Conservation (phyloP, 2,888 invertebrate species). For the Tipula helvola region DNA sequence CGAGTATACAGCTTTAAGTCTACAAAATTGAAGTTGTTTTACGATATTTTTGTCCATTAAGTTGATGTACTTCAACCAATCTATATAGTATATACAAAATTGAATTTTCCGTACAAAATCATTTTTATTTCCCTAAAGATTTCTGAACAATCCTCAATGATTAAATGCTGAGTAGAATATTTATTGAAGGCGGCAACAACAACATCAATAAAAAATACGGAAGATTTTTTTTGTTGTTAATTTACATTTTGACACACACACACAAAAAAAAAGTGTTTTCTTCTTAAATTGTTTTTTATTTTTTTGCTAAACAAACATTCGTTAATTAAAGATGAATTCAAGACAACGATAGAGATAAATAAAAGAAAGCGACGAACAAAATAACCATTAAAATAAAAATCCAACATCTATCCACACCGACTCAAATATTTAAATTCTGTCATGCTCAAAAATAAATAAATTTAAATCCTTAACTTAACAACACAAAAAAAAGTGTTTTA, state of each 20-base stretch:
- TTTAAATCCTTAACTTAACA: background rate
- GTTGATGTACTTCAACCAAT: background rate
- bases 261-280: background rate
- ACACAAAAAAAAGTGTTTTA: background rate
- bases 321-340: background rate
- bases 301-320: background rate
- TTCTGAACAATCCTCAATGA: background rate
- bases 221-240: background rate
- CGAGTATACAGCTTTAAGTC: background rate
- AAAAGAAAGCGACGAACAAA: background rate
- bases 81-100: background rate
- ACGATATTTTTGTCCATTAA: background rate
- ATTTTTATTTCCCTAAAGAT: background rate
- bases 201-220: background rate
- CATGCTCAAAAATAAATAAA: slow-evolving; percentile 4
- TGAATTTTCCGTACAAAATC: background rate
- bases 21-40: background rate
- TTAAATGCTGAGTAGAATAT: background rate
- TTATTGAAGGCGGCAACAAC: background rate
- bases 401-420: background rate
- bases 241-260: background rate
- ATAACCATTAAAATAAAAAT: background rate
- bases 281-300: background rate
- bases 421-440: background rate
- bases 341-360: background rate